Percentiles rank a stretch among this genome's conserved stretches.
Evolutionary conservation across 2,113 vertebrate genomes (phyloP).

Genomic region (Psilopsiagon aurifrons): DNA sequence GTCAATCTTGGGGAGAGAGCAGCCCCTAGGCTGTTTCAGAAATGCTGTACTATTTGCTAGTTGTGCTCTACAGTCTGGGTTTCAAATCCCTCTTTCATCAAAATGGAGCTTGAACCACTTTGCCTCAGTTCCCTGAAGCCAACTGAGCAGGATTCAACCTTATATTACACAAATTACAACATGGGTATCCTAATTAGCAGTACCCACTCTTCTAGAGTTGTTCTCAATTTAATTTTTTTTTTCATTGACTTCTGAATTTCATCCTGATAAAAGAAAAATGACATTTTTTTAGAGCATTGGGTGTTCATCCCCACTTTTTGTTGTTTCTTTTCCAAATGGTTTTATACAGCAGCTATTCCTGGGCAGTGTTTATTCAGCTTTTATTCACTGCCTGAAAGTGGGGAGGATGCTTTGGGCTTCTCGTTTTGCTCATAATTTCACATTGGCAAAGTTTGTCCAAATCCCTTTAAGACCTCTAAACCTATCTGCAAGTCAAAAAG

Average conservation of each 20-base stretch:
- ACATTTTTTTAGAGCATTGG: not conserved
- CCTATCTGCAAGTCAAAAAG: constrained; percentile 65
- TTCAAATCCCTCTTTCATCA: not conserved
- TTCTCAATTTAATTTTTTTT: not conserved
- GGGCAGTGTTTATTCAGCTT: not conserved
- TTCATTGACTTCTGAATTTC: not conserved
- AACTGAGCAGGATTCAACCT: not conserved
- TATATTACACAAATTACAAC: not conserved
- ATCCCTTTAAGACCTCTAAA: constrained; percentile 62
- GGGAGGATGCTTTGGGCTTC: not conserved
- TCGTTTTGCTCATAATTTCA: constrained; percentile 53
- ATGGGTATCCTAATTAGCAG: not conserved
- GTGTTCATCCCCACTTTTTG: not conserved
- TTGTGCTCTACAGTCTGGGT: not conserved
- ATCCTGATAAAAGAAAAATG: not conserved
- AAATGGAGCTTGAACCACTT: not conserved
- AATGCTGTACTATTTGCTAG: not conserved
- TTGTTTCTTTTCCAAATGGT: not conserved
- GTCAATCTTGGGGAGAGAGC: not conserved
- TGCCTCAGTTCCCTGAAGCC: not conserved
- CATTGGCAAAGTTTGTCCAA: constrained; percentile 46
- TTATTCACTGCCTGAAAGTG: not conserved
- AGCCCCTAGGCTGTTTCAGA: not conserved
- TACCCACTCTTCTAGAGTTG: not conserved
- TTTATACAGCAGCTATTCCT: not conserved